Conservation (phyloP, 2,888 invertebrate species). For the Trachelus troglodyta region DNA sequence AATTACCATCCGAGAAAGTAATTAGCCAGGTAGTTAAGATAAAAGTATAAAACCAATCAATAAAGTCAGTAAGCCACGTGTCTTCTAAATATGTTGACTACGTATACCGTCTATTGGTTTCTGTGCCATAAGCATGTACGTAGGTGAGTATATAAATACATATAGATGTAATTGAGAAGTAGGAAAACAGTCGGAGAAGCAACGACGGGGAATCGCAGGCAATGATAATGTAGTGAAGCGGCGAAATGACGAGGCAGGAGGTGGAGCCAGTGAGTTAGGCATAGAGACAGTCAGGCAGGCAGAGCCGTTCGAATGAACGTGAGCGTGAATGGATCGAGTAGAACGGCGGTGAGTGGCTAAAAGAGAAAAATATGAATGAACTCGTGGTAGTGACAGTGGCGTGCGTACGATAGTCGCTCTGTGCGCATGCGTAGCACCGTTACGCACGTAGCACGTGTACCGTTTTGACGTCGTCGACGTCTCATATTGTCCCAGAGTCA, state of each 20-base stretch:
- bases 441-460: constrained; percentile 25
- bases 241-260: not conserved
- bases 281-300: not conserved
- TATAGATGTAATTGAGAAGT: not conserved
- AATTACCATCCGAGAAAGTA: not conserved
- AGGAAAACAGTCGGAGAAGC: not conserved
- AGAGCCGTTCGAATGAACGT: not conserved
- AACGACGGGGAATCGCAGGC: not conserved
- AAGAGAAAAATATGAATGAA: constrained; percentile 52
- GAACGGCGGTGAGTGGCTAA: constrained; percentile 35
- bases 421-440: constrained; percentile 38
- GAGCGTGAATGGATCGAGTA: constrained; percentile 27
- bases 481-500: not conserved
- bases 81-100: not conserved
- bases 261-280: too few species aligned
- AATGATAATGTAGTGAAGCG: not conserved
- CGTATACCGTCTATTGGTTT: not conserved
- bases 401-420: constrained; percentile 32
- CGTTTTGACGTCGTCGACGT: constrained; percentile 2
- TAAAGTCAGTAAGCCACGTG: not conserved
- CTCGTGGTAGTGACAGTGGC: constrained; percentile 42
- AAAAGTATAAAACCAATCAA: not conserved
- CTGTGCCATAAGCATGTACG: not conserved
- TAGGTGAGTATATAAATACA: not conserved
- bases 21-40: not conserved